phyloP scores from a whole-genome alignment of 2,888 invertebrate genomes.

The Oscheius onirici region DNA sequence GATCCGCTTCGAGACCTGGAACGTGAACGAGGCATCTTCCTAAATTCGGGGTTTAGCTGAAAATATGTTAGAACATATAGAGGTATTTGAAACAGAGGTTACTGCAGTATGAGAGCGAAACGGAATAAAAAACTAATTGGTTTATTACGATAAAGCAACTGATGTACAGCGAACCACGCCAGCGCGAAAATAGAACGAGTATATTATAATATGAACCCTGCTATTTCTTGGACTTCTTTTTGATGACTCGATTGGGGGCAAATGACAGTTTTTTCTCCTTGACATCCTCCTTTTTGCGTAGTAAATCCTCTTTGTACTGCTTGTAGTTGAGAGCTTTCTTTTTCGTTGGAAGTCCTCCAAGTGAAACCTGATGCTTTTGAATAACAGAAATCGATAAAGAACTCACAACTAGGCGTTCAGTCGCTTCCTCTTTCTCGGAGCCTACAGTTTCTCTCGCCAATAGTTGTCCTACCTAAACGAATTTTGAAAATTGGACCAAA shows the following conservation, averaged over 20 bases:
- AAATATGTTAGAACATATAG: no score
- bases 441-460: constrained; percentile 43
- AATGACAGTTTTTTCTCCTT: neutral
- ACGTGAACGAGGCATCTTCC: constrained; percentile 30
- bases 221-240: constrained; percentile 31
- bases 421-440: constrained; percentile 42
- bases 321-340: constrained; percentile 52
- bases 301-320: constrained; percentile 43
- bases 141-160: neutral
- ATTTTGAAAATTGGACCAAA: constrained; percentile 5
- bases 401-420: constrained; percentile 46
- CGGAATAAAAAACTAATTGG: neutral
- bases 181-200: neutral
- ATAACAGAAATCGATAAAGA: neutral
- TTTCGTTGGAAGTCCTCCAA: constrained; percentile 57
- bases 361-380: constrained; percentile 40
- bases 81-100: no score
- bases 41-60: no score
- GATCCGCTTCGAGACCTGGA: constrained; percentile 25
- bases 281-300: neutral
- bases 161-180: constrained; percentile 16
- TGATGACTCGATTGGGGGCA: constrained; percentile 26
- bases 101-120: neutral
- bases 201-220: neutral
- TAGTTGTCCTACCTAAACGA: constrained; percentile 51